Evolutionary conservation across 2,888 invertebrate genomes (phyloP).

Genomic region (Baccha elongata): DNA sequence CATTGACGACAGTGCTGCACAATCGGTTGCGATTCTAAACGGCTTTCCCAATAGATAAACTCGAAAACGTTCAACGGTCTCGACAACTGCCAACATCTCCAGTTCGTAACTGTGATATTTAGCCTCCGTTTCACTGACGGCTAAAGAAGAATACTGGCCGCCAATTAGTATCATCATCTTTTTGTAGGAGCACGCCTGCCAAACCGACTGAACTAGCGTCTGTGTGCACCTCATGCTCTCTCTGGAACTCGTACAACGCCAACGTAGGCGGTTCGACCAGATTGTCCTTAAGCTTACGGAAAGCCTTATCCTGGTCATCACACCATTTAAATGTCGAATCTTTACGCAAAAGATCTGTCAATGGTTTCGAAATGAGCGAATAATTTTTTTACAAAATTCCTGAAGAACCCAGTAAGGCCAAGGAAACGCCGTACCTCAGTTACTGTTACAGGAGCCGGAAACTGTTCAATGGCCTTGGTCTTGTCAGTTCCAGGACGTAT

Average conservation of each 20-base stretch:
- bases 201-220: no score
- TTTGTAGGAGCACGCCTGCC: slow-evolving; percentile 10
- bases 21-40: slow-evolving; percentile 49
- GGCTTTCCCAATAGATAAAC: slow-evolving; percentile 76
- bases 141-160: not conserved
- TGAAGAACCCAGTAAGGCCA: slow-evolving; percentile 6
- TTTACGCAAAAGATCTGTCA: not conserved
- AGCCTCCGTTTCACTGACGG: slow-evolving; percentile 58
- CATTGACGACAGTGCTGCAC: slow-evolving; percentile 38
- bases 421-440: slow-evolving; percentile 11
- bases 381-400: not conserved
- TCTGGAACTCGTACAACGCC: not conserved
- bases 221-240: slow-evolving; percentile 1
- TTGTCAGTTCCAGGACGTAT: not conserved
- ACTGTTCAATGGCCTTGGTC: not conserved
- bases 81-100: slow-evolving; percentile 77
- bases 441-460: not conserved
- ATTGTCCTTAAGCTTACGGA: not conserved
- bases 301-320: not conserved
- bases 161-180: not conserved
- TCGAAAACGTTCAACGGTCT: slow-evolving; percentile 76
- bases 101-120: slow-evolving; percentile 77
- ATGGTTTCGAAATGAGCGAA: no score
- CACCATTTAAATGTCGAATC: not conserved
- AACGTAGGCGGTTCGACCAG: not conserved